These are phyloP conservation scores for Gorsachius magnificus DNA, from an alignment of 2,797 vertebrate species.

Conservation along the genomic window DNA sequence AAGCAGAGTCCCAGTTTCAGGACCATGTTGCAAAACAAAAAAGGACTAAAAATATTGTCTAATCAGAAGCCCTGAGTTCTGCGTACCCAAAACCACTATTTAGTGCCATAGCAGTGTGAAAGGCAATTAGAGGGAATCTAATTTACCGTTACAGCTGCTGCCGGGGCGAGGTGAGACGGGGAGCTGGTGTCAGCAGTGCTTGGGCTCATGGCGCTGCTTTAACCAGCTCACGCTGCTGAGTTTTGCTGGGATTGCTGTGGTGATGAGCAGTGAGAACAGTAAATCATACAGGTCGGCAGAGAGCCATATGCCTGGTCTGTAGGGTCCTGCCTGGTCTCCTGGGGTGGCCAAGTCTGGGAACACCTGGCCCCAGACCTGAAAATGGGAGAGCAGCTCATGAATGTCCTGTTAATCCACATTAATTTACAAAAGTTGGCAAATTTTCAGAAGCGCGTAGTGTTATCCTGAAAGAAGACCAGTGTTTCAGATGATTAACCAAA, in stretches of 20 bases:
- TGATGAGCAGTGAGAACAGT: not conserved
- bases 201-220: accelerated
- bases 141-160: not conserved
- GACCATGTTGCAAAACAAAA: not conserved
- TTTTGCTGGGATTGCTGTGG: not conserved
- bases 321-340: not conserved
- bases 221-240: not conserved
- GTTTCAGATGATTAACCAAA: not conserved
- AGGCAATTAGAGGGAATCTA: not conserved
- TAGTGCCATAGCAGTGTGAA: not conserved
- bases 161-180: accelerated
- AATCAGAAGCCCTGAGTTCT: not conserved
- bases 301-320: accelerated
- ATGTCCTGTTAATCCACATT: not conserved
- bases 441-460: not conserved
- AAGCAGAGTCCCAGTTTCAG: not conserved
- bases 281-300: accelerated
- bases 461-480: not conserved
- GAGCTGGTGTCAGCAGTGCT: not conserved
- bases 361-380: not conserved
- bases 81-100: not conserved
- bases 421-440: not conserved
- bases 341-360: not conserved
- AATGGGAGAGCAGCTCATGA: not conserved
- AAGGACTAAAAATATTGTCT: not conserved